These are phyloP conservation scores for Drosophila merina DNA, from an alignment of 2,888 invertebrate species.

Conservation along the genomic window DNA sequence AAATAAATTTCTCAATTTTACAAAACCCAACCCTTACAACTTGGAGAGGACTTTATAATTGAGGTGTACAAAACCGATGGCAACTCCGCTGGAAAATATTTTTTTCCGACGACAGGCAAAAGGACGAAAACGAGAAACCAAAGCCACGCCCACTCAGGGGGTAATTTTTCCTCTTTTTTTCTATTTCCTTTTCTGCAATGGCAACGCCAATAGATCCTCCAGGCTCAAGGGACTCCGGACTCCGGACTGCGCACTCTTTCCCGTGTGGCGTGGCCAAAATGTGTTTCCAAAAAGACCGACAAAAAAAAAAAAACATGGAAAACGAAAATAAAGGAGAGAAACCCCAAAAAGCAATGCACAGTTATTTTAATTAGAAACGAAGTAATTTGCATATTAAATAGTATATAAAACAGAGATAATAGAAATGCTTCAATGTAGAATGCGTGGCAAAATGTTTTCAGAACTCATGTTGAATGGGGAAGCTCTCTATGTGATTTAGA, in stretches of 20 bases:
- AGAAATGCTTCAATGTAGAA: background rate
- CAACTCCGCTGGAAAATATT: constrained; percentile 68
- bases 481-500: too few species aligned
- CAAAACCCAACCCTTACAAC: constrained; percentile 6
- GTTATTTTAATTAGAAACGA: constrained; percentile 79
- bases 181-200: constrained; percentile 43
- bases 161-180: constrained; percentile 24
- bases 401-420: constrained; percentile 1
- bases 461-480: constrained; percentile 2
- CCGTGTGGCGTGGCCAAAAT: constrained; percentile 51
- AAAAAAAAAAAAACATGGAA: constrained; percentile 41
- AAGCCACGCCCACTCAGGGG: constrained; percentile 16
- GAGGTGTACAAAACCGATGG: constrained; percentile 47
- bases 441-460: constrained; percentile 12
- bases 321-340: constrained; percentile 26
- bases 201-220: constrained; percentile 67
- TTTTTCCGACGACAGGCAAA: constrained; percentile 43
- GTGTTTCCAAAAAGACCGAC: constrained; percentile 50
- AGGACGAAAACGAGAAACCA: constrained; percentile 12
- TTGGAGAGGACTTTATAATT: constrained; percentile 53
- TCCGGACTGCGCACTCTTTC: background rate
- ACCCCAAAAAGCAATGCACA: constrained; percentile 67
- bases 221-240: constrained; percentile 41
- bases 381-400: constrained; percentile 77
- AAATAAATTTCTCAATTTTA: constrained; percentile 33